Evolutionary conservation across 2,888 invertebrate genomes (phyloP).

Genomic region (Caenorhabditis angaria): DNA sequence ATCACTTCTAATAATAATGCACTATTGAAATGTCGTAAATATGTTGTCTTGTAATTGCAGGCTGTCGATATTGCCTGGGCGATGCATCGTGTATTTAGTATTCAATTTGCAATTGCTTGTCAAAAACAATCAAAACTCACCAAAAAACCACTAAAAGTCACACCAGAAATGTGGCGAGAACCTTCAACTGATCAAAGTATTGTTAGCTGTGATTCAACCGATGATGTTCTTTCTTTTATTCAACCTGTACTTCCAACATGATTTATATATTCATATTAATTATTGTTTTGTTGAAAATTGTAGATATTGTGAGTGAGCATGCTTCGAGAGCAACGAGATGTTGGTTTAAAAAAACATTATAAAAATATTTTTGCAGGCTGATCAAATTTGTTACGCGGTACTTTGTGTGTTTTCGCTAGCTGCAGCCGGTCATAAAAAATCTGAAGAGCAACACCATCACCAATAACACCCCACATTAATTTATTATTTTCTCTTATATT

Average conservation of each 20-base stretch:
- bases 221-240: not conserved
- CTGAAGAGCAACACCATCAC: conserved; percentile 27
- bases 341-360: not conserved
- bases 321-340: not conserved
- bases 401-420: conserved; percentile 98
- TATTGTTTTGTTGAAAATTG: not conserved
- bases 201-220: not conserved
- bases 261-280: not conserved
- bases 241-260: conserved; percentile 3
- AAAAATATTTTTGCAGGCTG: conserved; percentile 80
- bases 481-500: not conserved
- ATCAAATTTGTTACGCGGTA: conserved; percentile 98
- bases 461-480: not conserved
- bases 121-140: conserved; percentile 3
- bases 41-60: conserved; percentile 43
- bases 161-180: conserved; percentile 15
- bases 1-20: too few relatives aligned
- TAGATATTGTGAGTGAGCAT: not conserved
- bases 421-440: conserved; percentile 78
- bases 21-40: not conserved
- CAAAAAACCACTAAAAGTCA: conserved; percentile 10
- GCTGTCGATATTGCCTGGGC: conserved; percentile 68
- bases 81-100: conserved; percentile 70
- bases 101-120: conserved; percentile 47
- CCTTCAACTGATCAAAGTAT: not conserved